Conservation (phyloP, 2,113 vertebrate genomes). For the Hypocryptadius cinnamomeus region DNA sequence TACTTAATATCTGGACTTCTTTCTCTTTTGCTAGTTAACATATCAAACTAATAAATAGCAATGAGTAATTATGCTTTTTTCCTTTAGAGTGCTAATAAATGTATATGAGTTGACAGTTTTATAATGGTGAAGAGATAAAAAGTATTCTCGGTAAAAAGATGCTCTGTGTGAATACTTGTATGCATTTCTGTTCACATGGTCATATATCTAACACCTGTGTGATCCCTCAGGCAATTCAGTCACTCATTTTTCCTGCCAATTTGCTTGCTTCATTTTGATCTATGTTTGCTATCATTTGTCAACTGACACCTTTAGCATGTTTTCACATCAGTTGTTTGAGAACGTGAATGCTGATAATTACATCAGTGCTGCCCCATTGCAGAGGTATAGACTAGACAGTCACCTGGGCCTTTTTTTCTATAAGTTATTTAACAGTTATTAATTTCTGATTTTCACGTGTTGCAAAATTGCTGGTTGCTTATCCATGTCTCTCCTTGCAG, state of each 20-base stretch:
- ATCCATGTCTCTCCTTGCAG: background rate
- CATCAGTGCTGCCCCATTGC: slow-evolving; percentile 26
- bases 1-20: background rate
- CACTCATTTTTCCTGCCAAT: slow-evolving; percentile 51
- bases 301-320: slow-evolving; percentile 53
- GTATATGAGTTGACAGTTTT: slow-evolving; percentile 27
- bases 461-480: background rate
- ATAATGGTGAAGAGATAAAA: slow-evolving; percentile 28
- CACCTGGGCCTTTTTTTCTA: background rate
- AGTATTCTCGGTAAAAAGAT: slow-evolving; percentile 16
- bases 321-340: slow-evolving; percentile 52
- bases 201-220: slow-evolving; percentile 54
- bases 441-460: background rate
- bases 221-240: slow-evolving; percentile 56
- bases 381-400: background rate
- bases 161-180: background rate
- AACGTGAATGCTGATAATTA: slow-evolving; percentile 10
- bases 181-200: slow-evolving; percentile 34
- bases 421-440: background rate
- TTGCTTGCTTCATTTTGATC: slow-evolving; percentile 61
- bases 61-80: slow-evolving; percentile 7
- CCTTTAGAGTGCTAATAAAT: background rate
- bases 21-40: slow-evolving; percentile 12
- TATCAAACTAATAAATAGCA: slow-evolving; percentile 44
- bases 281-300: slow-evolving; percentile 61